Evolutionary conservation across 1,140 invertebrate species (phyloP), one percentile per base, ranked within the genome.

Genomic region (Leguminivora glycinivorella): DNA sequence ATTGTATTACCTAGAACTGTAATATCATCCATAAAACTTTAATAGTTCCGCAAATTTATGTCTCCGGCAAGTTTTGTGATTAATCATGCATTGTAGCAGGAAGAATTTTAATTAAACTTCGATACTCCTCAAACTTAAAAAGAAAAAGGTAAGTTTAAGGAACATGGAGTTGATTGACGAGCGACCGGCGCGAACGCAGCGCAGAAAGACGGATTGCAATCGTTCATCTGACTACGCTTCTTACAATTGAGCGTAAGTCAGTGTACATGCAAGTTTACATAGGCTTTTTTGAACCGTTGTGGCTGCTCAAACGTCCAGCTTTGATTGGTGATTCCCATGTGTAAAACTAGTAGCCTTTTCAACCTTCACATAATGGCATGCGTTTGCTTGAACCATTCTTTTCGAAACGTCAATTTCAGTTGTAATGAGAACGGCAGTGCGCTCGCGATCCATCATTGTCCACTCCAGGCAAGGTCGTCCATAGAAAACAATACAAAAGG

Each of bases 301-400:
- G 14, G 40, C n/a, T 17, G 47, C 47, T 52, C 82, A 88, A 84
- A 87, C 83, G 88, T 89, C 88, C 88, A 81, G 73, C 34, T 85
- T 85, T 91, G 89, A 91, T 91, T 89, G 89, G 88, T 90, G 79
- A 86, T 87, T 89, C 89, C 89, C 89, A 89, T 91, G 88, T 91
- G 89, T 91, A 91, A 91, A 87, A 91, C 89, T 83, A 82, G 89
- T 89, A 91, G 89, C 81, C 81, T 80, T 75, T 31, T 9, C 80
- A 85, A 89, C 84, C 34, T 68, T 24, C 24, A n/a, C 56, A 29
- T 60, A 60, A 60, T 60, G 56, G 56, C 56, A 26, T 60, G 24
- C 56, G 43, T 47, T 60, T 60, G 56, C 56, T 60, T 12, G 25
- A 60, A 68, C 72, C 74, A 77, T 74, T 72, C 70, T 74, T 80